Percentiles rank a stretch among this genome's conserved stretches.
Conservation (phyloP, 2,888 invertebrate genomes). For the Lissocephala sabroskyi region DNA sequence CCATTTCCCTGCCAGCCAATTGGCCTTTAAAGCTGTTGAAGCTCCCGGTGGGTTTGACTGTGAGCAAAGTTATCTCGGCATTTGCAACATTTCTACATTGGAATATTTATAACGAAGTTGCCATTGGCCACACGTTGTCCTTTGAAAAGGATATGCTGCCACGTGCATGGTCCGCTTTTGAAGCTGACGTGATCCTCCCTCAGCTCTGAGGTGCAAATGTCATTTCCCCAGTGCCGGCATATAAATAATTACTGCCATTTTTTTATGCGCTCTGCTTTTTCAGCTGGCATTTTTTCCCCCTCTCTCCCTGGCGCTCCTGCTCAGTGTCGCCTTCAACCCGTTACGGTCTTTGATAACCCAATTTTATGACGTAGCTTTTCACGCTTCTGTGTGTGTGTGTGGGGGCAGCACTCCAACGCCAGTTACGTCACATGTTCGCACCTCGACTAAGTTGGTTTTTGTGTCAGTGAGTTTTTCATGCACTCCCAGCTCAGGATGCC, state of each 20-base stretch:
- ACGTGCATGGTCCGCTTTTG: too few relatives aligned
- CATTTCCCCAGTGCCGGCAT: neutral
- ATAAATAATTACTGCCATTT: neutral
- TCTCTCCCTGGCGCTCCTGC: neutral
- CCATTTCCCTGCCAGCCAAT: too few relatives aligned
- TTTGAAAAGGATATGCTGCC: too few relatives aligned
- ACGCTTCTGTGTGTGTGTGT: conserved; percentile 2
- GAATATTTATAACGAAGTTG: too few relatives aligned
- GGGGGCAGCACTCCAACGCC: conserved; percentile 9
- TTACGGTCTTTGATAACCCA: conserved; percentile 43
- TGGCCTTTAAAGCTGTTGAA: too few relatives aligned
- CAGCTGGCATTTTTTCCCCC: neutral
- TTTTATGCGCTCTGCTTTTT: neutral
- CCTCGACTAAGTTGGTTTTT: conserved; percentile 51
- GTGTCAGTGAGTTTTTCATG: conserved; percentile 37
- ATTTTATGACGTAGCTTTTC: conserved; percentile 40
- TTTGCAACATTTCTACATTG: too few relatives aligned
- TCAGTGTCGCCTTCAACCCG: neutral
- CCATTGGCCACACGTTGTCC: too few relatives aligned
- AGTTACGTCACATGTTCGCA: conserved; percentile 59
- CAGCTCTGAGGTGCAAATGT: neutral
- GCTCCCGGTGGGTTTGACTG: too few relatives aligned
- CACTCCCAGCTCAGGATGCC: conserved; percentile 19
- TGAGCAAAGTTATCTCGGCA: too few relatives aligned
- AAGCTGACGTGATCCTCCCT: too few relatives aligned